Evolutionary conservation across 2,113 vertebrate species (phyloP).

Genomic region (Lamprotornis superbus): DNA sequence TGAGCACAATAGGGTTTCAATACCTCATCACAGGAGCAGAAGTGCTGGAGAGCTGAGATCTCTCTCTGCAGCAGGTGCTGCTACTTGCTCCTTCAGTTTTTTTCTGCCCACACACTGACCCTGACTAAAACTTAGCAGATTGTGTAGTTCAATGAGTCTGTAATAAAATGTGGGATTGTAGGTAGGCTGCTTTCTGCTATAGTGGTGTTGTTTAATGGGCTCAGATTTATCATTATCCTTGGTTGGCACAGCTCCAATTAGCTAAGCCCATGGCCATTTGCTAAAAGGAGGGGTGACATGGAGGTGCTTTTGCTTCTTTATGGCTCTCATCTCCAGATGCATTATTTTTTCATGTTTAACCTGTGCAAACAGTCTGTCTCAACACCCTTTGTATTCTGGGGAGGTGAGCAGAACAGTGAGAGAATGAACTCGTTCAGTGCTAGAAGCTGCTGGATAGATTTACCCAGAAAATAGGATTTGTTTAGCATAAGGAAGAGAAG

Average conservation of each 20-base stretch:
- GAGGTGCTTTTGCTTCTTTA: neutral
- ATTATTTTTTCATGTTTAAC: neutral
- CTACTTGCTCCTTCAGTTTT: neutral
- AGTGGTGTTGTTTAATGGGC: neutral
- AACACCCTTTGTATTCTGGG: neutral
- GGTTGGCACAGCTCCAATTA: neutral
- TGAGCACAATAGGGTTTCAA: fast-evolving
- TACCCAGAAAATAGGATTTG: neutral
- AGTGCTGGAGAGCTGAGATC: neutral
- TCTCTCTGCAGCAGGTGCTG: neutral
- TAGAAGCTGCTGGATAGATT: neutral
- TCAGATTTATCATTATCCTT: neutral
- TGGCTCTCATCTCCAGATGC: neutral
- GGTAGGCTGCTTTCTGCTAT: neutral
- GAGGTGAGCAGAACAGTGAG: neutral
- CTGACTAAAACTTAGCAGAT: neutral
- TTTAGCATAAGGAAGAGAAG: neutral
- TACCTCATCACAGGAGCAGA: fast-evolving
- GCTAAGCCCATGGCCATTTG: neutral
- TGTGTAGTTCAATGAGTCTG: neutral
- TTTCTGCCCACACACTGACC: neutral
- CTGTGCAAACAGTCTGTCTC: neutral
- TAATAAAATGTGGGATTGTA: neutral
- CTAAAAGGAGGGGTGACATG: neutral
- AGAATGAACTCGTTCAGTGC: neutral